phyloP scores from a whole-genome alignment of 1,140 invertebrate genomes.

The Zophobas morio region DNA sequence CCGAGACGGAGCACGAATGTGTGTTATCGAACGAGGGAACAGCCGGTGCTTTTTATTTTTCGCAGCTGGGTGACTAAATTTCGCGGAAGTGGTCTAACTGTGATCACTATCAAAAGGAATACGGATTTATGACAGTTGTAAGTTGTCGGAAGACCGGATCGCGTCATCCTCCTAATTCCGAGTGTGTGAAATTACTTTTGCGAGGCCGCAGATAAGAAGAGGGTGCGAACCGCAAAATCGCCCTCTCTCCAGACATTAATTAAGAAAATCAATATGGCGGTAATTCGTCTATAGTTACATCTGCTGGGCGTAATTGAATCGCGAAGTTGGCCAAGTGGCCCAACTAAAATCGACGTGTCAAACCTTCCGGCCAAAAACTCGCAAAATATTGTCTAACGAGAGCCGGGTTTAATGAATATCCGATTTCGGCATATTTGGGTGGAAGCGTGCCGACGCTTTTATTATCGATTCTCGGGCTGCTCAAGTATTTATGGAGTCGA shows the following conservation, averaged over 20 bases:
- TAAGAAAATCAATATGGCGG: constrained; percentile 36
- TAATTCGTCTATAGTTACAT: constrained; percentile 25
- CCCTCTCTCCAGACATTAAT: constrained; percentile 35
- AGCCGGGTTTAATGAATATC: constrained; percentile 13
- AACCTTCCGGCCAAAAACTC: background rate
- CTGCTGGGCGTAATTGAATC: constrained; percentile 23
- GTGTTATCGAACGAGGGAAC: too few relatives aligned
- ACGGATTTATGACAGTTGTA: constrained; percentile 9
- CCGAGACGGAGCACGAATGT: too few relatives aligned
- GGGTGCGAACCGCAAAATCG: constrained; percentile 38
- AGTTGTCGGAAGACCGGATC: constrained; percentile 4
- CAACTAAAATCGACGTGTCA: background rate
- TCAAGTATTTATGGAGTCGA: background rate
- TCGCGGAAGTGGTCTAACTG: background rate
- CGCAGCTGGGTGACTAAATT: background rate
- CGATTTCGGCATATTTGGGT: constrained; percentile 5
- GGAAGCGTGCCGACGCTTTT: background rate
- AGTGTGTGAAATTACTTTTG: constrained; percentile 37
- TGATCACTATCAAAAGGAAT: constrained; percentile 1
- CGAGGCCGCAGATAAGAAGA: constrained; percentile 26
- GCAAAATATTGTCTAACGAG: background rate
- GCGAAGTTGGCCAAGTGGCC: background rate
- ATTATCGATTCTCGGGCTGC: background rate
- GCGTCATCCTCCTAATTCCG: constrained; percentile 31
- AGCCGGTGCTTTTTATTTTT: too few relatives aligned